Conservation (phyloP, 2,113 vertebrate genomes). For the Corapipo altera region DNA sequence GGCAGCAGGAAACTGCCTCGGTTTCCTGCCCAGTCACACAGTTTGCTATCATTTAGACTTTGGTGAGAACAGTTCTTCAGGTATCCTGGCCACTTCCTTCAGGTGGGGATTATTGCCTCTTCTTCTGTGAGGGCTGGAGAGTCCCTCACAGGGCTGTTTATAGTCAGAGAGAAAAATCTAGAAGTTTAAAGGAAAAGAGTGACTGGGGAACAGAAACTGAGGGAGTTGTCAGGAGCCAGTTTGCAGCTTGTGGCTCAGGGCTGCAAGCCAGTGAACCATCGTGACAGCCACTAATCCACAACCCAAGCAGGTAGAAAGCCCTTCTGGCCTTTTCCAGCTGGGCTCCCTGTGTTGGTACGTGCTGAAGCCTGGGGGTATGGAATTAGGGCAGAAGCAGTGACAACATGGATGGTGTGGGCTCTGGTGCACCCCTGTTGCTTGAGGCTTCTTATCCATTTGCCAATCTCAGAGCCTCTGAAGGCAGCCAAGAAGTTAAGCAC, state of each 20-base stretch:
- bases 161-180: not conserved
- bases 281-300: rapidly evolving
- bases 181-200: not conserved
- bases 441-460: not conserved
- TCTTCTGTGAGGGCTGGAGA: not conserved
- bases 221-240: not conserved
- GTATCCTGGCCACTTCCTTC: not conserved
- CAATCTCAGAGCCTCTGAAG: not conserved
- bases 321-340: not conserved
- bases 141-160: not conserved
- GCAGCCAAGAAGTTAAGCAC: not conserved
- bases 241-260: not conserved
- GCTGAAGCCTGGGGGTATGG: not conserved
- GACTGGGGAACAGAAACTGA: not conserved
- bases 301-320: not conserved
- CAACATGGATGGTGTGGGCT: not conserved
- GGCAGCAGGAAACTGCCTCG: not conserved
- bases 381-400: not conserved
- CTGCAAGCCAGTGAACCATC: not conserved
- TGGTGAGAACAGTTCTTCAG: not conserved
- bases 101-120: not conserved
- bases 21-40: not conserved
- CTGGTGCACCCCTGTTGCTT: not conserved
- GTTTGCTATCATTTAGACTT: not conserved
- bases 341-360: not conserved